Conservation (phyloP, 2,113 vertebrate species). For the Centropus bengalensis region DNA sequence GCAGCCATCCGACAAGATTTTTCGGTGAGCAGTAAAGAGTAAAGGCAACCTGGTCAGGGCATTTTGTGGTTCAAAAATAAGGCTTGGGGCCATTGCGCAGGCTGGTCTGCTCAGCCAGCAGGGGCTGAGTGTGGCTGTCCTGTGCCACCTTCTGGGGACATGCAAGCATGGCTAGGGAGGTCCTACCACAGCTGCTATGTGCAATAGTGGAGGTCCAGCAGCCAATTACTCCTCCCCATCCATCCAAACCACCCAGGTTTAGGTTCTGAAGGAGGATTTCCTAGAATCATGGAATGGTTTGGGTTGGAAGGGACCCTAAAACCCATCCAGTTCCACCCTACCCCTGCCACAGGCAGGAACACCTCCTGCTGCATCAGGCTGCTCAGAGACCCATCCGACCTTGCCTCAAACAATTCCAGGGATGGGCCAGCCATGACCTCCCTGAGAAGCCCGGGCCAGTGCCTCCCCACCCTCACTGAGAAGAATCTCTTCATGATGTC, state of each 20-base stretch:
- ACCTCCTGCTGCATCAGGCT: no score
- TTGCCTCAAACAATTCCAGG: no score
- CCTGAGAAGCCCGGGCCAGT: no score
- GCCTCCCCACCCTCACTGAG: no score
- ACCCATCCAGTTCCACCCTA: no score
- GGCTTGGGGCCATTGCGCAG: rapidly evolving
- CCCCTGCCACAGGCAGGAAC: no score
- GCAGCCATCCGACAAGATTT: conserved; percentile 98
- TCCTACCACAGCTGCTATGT: not conserved
- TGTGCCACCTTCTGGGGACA: conserved; percentile 36
- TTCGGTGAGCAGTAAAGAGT: conserved; percentile 80
- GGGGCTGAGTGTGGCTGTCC: not conserved
- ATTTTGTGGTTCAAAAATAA: not conserved
- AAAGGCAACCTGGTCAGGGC: not conserved
- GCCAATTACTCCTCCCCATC: not conserved
- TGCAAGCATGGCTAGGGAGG: not conserved
- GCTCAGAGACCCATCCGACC: no score
- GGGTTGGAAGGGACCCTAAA: no score
- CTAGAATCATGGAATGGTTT: no score
- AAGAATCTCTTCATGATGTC: no score
- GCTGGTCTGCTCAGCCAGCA: not conserved
- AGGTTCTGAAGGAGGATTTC: not conserved
- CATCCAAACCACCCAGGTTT: rapidly evolving
- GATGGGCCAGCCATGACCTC: no score
- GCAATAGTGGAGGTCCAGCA: not conserved